These are phyloP conservation scores for Phallusia fumigata DNA, from an alignment of 23 tunicate genomes.

Conservation along the genomic window DNA sequence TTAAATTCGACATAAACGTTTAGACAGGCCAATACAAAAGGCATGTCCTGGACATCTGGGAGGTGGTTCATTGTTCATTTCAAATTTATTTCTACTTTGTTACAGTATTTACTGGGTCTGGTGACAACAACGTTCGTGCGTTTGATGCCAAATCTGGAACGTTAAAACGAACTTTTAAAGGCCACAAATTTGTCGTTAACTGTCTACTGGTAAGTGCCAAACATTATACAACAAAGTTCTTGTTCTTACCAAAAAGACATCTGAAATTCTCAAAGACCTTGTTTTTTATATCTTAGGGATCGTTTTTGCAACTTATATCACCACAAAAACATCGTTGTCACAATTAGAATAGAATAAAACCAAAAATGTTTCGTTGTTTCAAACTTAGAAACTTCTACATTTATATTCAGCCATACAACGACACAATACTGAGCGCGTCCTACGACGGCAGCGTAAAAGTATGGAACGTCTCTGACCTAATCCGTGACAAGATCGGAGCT, in stretches of 20 bases:
- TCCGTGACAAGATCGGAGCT: conserved; percentile 26
- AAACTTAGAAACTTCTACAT: background rate
- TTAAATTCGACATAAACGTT: no score
- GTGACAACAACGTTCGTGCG: conserved; percentile 60
- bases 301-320: no score
- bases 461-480: conserved; percentile 65
- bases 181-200: conserved; percentile 82
- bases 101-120: conserved; percentile 85
- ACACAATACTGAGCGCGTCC: conserved; percentile 58
- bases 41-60: no score
- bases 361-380: background rate
- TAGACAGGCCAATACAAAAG: no score
- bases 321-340: no score
- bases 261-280: background rate
- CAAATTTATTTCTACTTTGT: background rate
- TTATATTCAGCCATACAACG: conserved; percentile 44
- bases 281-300: no score
- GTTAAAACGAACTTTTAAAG: conserved; percentile 65
- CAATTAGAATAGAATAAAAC: no score
- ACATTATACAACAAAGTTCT: background rate
- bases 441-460: conserved; percentile 87
- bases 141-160: conserved; percentile 85
- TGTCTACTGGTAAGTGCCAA: conserved; percentile 59
- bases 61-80: no score
- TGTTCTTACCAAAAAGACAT: background rate